These are phyloP conservation scores for Crioceris asparagi DNA, from an alignment of 2,888 invertebrate species.

Conservation along the genomic window DNA sequence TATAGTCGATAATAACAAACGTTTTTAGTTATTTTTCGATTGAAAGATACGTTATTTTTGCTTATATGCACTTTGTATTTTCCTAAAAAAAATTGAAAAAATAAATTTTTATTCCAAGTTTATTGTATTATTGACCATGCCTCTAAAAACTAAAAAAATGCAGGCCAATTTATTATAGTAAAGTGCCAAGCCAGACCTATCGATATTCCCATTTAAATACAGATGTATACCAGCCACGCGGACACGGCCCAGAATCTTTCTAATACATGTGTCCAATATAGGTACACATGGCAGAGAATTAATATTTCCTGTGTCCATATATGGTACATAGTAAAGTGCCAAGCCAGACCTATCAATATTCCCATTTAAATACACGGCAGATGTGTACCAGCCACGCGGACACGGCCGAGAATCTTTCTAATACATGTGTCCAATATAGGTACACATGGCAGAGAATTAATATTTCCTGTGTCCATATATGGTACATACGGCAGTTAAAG, in stretches of 20 bases:
- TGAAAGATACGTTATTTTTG: not conserved
- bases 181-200: not conserved
- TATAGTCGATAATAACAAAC: not conserved
- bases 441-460: slow-evolving; percentile 1
- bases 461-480: not conserved
- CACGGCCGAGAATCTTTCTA: not conserved
- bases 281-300: slow-evolving; percentile 1
- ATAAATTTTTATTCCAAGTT: not conserved
- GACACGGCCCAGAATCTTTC: not conserved
- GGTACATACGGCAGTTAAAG: too few relatives aligned
- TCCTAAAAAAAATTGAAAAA: not conserved
- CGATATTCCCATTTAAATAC: slow-evolving; percentile 1
- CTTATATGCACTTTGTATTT: not conserved
- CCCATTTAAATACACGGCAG: slow-evolving; percentile 1
- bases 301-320: not conserved
- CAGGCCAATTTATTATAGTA: slow-evolving; percentile 1
- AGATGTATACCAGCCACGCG: not conserved
- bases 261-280: slow-evolving; percentile 1
- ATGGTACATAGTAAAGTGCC: too few relatives aligned
- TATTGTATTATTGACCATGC: not conserved
- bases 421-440: slow-evolving; percentile 1
- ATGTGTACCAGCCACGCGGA: not conserved
- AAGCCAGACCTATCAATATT: not conserved
- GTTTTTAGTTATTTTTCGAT: not conserved
- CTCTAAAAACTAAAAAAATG: slow-evolving; percentile 1